Evolutionary conservation across 2,888 invertebrate species (phyloP).

Genomic region (Agrenia bidenticulata): DNA sequence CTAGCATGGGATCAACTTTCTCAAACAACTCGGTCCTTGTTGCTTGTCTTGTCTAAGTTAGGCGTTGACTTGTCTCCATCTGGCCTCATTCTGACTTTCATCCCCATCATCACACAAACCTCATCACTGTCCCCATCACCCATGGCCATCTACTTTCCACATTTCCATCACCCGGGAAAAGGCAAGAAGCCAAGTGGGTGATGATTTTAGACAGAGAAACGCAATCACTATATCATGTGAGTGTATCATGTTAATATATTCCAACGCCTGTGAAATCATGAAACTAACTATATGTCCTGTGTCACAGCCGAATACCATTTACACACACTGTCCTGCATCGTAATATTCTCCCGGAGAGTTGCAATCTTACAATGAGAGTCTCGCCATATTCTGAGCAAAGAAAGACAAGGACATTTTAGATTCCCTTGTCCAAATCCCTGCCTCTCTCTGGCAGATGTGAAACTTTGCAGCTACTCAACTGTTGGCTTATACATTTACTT

Average conservation of each 20-base stretch:
- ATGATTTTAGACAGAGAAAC: not conserved
- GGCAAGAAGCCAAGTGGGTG: constrained; percentile 10
- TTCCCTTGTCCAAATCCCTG: no score
- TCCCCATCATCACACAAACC: not conserved
- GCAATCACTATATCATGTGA: no score
- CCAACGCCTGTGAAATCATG: no score
- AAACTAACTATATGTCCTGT: no score
- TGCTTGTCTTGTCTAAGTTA: not conserved
- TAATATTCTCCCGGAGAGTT: no score
- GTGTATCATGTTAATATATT: no score
- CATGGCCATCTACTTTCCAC: not conserved
- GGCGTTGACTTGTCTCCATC: constrained; percentile 1
- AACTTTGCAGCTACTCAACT: not conserved
- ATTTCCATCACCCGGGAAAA: constrained; percentile 6
- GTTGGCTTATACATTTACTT: not conserved
- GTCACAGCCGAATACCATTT: no score
- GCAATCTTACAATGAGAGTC: no score
- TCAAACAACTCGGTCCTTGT: not conserved
- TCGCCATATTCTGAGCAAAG: no score
- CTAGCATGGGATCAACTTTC: constrained; percentile 6
- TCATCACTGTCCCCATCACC: constrained; percentile 1
- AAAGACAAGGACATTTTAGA: no score
- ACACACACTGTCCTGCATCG: no score
- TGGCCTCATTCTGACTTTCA: constrained; percentile 1
- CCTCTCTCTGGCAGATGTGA: not conserved